A percentile compares a stretch with the other conserved stretches of the same genome.
phyloP scores from a whole-genome alignment of 2,888 invertebrate genomes.

The Acanthosoma haemorrhoidale region DNA sequence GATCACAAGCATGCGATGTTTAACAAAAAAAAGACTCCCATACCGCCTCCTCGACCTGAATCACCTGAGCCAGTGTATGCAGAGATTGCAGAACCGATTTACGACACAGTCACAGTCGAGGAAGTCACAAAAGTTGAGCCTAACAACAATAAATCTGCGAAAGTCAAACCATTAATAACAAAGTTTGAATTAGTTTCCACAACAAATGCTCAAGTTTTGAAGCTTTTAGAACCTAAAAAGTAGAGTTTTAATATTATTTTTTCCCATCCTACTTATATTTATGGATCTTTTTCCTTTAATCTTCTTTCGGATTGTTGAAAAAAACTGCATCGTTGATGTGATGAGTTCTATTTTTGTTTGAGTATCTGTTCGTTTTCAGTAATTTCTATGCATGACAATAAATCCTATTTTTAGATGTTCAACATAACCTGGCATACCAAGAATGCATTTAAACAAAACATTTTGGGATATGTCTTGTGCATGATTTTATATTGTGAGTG shows the following conservation, averaged over 20 bases:
- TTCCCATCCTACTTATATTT: background rate
- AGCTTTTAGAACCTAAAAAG: conserved; percentile 18
- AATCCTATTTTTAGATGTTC: no score
- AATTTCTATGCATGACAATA: no score
- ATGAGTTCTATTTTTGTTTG: no score
- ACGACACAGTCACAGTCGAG: background rate
- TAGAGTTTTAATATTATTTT: conserved; percentile 13
- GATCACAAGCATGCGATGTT: conserved; percentile 11
- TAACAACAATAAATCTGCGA: background rate
- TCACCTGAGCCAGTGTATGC: conserved; percentile 30
- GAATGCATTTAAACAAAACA: no score
- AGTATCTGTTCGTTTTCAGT: no score
- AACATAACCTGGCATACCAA: no score
- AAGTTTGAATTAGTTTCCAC: conserved; percentile 59
- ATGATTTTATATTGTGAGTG: no score
- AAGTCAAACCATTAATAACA: conserved; percentile 47
- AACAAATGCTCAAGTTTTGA: conserved; percentile 54
- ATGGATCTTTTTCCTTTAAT: background rate
- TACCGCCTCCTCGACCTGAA: background rate
- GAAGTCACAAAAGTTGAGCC: background rate
- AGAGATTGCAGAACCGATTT: conserved; percentile 24
- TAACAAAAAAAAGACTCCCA: background rate
- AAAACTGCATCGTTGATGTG: background rate
- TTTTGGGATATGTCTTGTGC: no score
- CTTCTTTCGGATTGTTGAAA: background rate